A percentile compares a stretch with the other conserved stretches of the same genome.
Conservation (phyloP, 2,797 vertebrate genomes). For the Cheirogaleus major region DNA sequence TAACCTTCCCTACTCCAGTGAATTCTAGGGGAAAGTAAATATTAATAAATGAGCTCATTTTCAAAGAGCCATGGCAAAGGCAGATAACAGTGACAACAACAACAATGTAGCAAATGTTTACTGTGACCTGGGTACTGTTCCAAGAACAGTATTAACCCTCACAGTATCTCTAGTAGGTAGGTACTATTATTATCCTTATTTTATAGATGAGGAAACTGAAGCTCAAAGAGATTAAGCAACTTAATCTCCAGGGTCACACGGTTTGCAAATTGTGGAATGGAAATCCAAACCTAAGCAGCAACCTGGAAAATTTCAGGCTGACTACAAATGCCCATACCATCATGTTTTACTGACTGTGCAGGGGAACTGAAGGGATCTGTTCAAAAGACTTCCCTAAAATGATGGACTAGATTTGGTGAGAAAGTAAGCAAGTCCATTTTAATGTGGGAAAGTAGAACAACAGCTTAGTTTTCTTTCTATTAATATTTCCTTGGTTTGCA, state of each 20-base stretch:
- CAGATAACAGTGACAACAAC: not conserved
- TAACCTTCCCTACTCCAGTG: not conserved
- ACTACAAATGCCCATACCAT: rapidly evolving
- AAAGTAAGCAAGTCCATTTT: not conserved
- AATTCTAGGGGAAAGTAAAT: not conserved
- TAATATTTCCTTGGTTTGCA: not conserved
- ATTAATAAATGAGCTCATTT: not conserved
- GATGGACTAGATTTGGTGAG: not conserved
- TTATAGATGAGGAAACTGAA: not conserved
- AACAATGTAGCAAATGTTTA: not conserved
- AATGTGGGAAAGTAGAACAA: not conserved
- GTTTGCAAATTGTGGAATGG: not conserved
- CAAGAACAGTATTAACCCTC: not conserved
- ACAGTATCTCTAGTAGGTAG: not conserved
- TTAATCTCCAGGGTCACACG: not conserved
- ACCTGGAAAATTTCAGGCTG: too few relatives aligned
- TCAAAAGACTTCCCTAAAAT: not conserved
- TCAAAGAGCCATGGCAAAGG: not conserved
- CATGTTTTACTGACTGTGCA: not conserved
- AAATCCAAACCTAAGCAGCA: not conserved
- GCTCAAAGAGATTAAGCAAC: not conserved
- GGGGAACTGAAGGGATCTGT: not conserved
- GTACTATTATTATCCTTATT: not conserved
- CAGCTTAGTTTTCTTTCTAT: not conserved
- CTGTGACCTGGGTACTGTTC: not conserved